Percentiles rank a stretch among this genome's conserved stretches.
Evolutionary conservation across 2,113 vertebrate genomes (phyloP).

Genomic region (Carlito syrichta): DNA sequence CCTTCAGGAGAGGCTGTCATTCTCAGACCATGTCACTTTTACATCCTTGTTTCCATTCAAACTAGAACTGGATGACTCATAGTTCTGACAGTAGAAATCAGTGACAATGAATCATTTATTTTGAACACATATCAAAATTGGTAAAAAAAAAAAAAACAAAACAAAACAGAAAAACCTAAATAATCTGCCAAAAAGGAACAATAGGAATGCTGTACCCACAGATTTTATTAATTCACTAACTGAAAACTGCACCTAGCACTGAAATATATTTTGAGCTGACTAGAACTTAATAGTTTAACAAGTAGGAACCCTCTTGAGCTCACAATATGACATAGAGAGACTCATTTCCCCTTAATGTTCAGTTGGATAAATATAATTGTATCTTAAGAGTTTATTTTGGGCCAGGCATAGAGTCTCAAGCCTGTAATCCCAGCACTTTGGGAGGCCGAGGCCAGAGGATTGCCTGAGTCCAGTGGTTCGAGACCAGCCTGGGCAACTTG

Average conservation of each 20-base stretch:
- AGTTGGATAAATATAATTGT: background rate
- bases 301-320: background rate
- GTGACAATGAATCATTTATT: slow-evolving; percentile 7
- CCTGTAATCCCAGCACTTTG: no score
- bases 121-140: slow-evolving; percentile 3
- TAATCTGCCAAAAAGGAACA: background rate
- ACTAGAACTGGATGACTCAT: background rate
- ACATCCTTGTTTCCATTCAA: background rate
- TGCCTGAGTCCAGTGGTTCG: no score
- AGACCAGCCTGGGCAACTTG: no score
- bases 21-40: slow-evolving; percentile 35
- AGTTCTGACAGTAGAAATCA: slow-evolving; percentile 26
- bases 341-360: slow-evolving; percentile 19
- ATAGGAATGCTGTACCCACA: background rate
- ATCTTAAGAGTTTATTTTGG: background rate
- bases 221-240: background rate
- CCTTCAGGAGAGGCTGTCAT: slow-evolving; percentile 25
- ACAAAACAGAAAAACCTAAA: no score
- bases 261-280: slow-evolving; percentile 33
- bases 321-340: background rate
- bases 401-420: no score
- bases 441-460: no score
- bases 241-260: background rate
- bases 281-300: slow-evolving; percentile 5
- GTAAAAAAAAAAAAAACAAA: background rate